Base-by-base conservation (phyloP, 2,888 invertebrate genomes). In the Dynastes tityus region DNA sequence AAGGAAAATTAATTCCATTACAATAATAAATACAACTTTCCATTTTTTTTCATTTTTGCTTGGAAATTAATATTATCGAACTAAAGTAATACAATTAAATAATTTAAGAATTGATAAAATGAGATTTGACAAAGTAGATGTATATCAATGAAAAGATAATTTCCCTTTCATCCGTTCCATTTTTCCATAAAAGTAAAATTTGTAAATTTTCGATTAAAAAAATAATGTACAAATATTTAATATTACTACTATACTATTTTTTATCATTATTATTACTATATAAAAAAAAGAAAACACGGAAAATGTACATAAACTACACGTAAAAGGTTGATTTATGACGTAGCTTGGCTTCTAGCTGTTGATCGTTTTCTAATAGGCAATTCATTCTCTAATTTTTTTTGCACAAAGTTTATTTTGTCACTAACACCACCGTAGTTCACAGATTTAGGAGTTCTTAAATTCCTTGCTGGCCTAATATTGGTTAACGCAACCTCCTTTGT, bases 341-440 rank as follows among this genome's bases (percentile, higher is more conserved):
- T 79, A 58, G 80, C 75, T 78, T 83, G 82, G 63, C 78, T 82
- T 70, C 83, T 76, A 40, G 81, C 78, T 73, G 81, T 79, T 13
- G 82, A 82, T 55, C 84, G 80, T 80, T 84, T 84, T 73, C 84
- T 79, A 58, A 84, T 82, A 2, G 84, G 83, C 37, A 83, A 77
- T 77, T 80, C 82, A 76, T 81, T 80, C 76, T 83, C 82, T 77
- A 81, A 77, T 70, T 82, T 82, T 61, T 77, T 81, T 67, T 82
- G 82, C 61, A 78, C 81, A 51, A 77, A 77, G 29, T 81, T 78
- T 73, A 83, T 80, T 63, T 80, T 67, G 29, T 82, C 82, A 27
- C 75, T 78, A 74, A 80, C 80, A 45, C 79, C 61, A 79, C 76
- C 75, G 75, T 79, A 68, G 77, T 70, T 51, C 32, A 78, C 63